Base-by-base conservation (phyloP, 2,797 vertebrate species). In the Myoxocephalus aenaeus region DNA sequence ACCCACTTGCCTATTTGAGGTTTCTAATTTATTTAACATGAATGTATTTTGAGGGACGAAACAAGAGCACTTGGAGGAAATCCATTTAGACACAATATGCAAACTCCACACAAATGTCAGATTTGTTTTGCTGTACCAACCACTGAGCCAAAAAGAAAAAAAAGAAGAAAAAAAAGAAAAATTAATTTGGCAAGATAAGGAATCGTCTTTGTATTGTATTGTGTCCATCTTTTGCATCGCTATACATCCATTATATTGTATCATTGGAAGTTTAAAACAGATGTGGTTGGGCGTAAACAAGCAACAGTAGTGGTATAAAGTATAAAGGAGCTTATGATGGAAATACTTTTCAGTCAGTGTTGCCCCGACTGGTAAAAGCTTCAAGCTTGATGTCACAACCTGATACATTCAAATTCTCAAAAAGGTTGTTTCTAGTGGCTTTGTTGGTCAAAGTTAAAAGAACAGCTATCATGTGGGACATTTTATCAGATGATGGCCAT, bases 401-500 rank as follows among this genome's bases (percentile, higher is more conserved):
- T 57, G 15, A 51, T 22, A 9, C 4, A 15, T 38, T 70, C 18
- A 18, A 48, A 22, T 22, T 65, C 34, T 51, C 11, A 42, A 64
- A 50, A 50, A 48, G 5, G 25, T 62, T 36, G 17, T 44, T 46
- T 17, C 17, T 54, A 65, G 50, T 20, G 36, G 57, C 27, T 20
- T 59, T 50, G 18, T 29, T 62, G 46, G 15, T 14, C 8, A 48
- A 34, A 71, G 44, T 56, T 14, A 29, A 62, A 62, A 70, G 10
- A 63, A 9, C 29, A 38, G 15, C 17, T 46, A 27, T 80, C 61
- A 67, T 42, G 36, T 25, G n/a, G 32, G 38, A 79, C 81, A 51
- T 70, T 75, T 81, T 83, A 83, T 85, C 81, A 87, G 83, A 81
- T 85, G 56, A 50, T 77, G 56, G 61, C 77, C 62, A 65, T 46